Conservation (phyloP, 92 coral and sea anemone genomes). For the Porites evermanni region DNA sequence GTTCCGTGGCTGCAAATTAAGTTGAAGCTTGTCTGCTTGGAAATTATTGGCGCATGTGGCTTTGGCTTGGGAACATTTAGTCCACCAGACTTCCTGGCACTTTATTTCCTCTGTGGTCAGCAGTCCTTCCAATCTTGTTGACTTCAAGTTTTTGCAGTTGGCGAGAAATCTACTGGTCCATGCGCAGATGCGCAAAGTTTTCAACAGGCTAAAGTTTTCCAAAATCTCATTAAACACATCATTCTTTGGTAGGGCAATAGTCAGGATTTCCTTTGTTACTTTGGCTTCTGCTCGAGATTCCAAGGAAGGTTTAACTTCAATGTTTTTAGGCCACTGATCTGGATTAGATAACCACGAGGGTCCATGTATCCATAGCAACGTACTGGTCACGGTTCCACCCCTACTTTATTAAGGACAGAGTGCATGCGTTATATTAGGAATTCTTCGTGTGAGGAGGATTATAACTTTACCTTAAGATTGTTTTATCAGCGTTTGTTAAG, state of each 20-base stretch:
- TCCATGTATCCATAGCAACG: constrained; percentile 53
- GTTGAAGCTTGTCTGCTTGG: background rate
- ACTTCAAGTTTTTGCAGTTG: constrained; percentile 8
- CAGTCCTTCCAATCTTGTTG: constrained; percentile 19
- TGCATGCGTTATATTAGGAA: too few species aligned
- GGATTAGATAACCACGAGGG: constrained; percentile 53
- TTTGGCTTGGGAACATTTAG: background rate
- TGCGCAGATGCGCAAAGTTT: background rate
- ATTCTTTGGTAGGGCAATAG: background rate
- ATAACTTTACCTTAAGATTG: too few species aligned
- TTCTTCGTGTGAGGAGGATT: too few species aligned
- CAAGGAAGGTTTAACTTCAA: background rate
- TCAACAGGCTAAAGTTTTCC: background rate
- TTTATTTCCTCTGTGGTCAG: constrained; percentile 15
- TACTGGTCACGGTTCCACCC: constrained; percentile 32
- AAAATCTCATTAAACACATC: background rate
- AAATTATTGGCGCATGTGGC: background rate
- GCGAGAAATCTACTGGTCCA: constrained; percentile 4
- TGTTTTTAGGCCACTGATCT: constrained; percentile 47
- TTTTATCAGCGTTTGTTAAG: too few species aligned
- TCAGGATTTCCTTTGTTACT: constrained; percentile 3
- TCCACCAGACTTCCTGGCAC: constrained; percentile 34
- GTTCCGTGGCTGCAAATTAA: background rate
- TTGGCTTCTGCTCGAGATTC: constrained; percentile 9
- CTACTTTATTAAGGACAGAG: constrained; percentile 12